Conservation (phyloP, 1,140 invertebrate species). For the Drosophila lini region DNA sequence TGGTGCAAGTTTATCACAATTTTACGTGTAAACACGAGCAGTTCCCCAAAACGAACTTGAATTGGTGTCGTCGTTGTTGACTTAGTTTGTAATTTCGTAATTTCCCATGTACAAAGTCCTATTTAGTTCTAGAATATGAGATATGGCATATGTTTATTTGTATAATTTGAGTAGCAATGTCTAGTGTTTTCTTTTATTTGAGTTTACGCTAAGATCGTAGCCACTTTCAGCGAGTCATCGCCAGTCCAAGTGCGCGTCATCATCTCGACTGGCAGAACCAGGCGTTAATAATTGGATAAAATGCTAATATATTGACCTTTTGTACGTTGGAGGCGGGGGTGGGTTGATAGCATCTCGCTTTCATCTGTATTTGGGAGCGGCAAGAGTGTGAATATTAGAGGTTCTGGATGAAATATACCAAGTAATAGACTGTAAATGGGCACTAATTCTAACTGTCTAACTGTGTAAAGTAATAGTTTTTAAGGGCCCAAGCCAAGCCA, state of each 20-base stretch:
- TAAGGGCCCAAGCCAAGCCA: slow-evolving; percentile 20
- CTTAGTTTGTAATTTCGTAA: slow-evolving; percentile 22
- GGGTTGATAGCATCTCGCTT: neutral
- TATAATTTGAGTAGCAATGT: slow-evolving; percentile 41
- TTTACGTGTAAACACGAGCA: slow-evolving; percentile 29
- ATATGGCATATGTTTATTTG: slow-evolving; percentile 48
- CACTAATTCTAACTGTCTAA: slow-evolving; percentile 43
- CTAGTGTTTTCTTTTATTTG: slow-evolving; percentile 22
- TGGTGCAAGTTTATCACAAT: slow-evolving; percentile 64
- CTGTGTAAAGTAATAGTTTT: slow-evolving; percentile 30
- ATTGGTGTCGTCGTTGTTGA: slow-evolving; percentile 21
- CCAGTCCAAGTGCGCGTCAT: slow-evolving; percentile 15
- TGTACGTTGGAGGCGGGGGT: slow-evolving; percentile 7
- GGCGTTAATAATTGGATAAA: slow-evolving; percentile 31
- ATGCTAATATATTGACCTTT: slow-evolving; percentile 47
- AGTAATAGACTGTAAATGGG: slow-evolving; percentile 18
- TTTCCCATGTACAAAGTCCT: slow-evolving; percentile 53
- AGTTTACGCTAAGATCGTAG: slow-evolving; percentile 30
- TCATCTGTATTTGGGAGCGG: slow-evolving; percentile 4
- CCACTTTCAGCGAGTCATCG: slow-evolving; percentile 25
- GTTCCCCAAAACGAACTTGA: slow-evolving; percentile 34
- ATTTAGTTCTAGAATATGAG: slow-evolving; percentile 41
- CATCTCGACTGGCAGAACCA: slow-evolving; percentile 13
- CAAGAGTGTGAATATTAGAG: slow-evolving; percentile 16
- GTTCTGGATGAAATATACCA: slow-evolving; percentile 29